Conservation (phyloP, 2,797 vertebrate species). For the Limnodromus scolopaceus region DNA sequence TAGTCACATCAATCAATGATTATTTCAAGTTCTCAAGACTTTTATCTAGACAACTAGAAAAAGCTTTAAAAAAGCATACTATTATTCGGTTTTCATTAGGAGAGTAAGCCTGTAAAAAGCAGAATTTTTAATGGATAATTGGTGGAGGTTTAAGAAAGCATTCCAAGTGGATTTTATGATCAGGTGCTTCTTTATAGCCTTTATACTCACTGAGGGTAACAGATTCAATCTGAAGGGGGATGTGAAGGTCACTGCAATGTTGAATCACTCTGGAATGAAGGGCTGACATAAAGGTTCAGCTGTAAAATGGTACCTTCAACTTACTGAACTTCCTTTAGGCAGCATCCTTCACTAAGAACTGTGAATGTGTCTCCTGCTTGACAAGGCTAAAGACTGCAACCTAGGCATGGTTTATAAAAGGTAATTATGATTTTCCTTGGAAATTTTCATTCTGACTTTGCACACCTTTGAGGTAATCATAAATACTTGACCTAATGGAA, state of each 20-base stretch:
- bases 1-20: conserved; percentile 1
- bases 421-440: neutral
- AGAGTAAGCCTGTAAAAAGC: neutral
- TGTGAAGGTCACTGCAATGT: conserved; percentile 32
- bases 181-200: conserved; percentile 63
- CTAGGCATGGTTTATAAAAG: neutral
- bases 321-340: neutral
- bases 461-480: neutral
- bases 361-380: neutral
- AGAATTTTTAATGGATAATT: conserved; percentile 50
- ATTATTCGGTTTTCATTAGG: conserved; percentile 1
- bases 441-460: neutral
- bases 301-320: neutral
- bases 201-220: conserved; percentile 63
- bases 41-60: conserved; percentile 8
- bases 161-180: conserved; percentile 72
- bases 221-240: conserved; percentile 64
- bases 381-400: neutral
- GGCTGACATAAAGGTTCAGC: neutral
- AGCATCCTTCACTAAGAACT: neutral
- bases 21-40: conserved; percentile 24
- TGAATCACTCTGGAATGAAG: conserved; percentile 49
- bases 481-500: neutral
- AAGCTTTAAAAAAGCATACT: neutral
- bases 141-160: conserved; percentile 54